These are phyloP conservation scores for Aphis craccivora DNA, from an alignment of 1,140 invertebrate genomes.

Conservation along the genomic window DNA sequence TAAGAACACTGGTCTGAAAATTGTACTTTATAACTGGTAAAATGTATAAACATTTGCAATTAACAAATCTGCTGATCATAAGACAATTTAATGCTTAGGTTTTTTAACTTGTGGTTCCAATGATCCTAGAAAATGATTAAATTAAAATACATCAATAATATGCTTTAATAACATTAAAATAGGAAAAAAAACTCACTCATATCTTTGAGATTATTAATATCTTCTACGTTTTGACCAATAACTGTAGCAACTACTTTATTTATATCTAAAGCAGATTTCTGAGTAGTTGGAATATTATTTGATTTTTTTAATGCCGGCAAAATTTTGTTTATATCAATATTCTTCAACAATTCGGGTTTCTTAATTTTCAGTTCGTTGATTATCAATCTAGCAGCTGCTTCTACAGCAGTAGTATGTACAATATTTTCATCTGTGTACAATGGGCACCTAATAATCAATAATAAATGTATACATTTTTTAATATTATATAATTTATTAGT, in stretches of 20 bases:
- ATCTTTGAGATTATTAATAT: conserved; percentile 40
- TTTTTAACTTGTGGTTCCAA: conserved; percentile 14
- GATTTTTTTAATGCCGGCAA: neutral
- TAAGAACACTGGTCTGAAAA: neutral
- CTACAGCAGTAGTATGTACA: conserved; percentile 39
- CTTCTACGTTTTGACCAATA: conserved; percentile 23
- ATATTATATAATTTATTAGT: neutral
- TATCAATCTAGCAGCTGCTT: conserved; percentile 41
- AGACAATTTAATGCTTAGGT: neutral
- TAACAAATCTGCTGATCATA: neutral
- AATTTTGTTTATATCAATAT: conserved; percentile 26
- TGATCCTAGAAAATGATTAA: neutral
- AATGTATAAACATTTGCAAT: neutral
- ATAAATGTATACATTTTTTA: neutral
- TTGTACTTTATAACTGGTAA: neutral
- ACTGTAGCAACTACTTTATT: conserved; percentile 33
- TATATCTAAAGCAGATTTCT: neutral
- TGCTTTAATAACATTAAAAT: neutral
- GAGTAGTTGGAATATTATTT: neutral
- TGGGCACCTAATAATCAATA: neutral
- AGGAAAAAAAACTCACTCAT: conserved; percentile 25
- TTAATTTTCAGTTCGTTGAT: neutral
- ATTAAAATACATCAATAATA: neutral
- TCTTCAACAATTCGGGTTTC: neutral
- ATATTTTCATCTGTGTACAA: conserved; percentile 40